Percentiles rank a stretch among this genome's conserved stretches.
These are phyloP conservation scores for Lepidurus arcticus DNA, from an alignment of 1,140 invertebrate species.

Conservation along the genomic window DNA sequence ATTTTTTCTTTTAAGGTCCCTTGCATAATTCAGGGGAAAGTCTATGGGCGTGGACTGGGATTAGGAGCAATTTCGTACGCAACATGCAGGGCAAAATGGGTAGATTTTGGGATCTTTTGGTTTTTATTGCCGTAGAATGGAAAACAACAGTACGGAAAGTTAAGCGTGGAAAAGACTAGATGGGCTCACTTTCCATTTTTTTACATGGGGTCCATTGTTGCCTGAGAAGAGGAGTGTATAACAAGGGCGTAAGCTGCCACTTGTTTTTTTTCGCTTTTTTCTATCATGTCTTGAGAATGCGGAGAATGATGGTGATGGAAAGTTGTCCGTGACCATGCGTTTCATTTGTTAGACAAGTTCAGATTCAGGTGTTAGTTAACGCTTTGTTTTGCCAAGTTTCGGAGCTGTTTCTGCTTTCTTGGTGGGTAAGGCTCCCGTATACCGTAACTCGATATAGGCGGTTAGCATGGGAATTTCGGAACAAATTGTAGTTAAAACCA, in stretches of 20 bases:
- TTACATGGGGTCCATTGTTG: neutral
- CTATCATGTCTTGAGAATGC: neutral
- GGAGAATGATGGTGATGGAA: neutral
- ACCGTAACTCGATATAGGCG: too few species aligned
- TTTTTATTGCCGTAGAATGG: neutral
- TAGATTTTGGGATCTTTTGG: neutral
- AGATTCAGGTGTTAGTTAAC: neutral
- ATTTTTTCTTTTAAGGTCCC: neutral
- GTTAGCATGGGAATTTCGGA: too few species aligned
- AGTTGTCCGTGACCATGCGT: neutral
- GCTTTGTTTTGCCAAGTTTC: too few species aligned
- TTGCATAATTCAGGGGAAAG: neutral
- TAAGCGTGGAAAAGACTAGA: neutral
- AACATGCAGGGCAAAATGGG: neutral
- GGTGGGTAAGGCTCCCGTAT: too few species aligned
- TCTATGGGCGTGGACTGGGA: neutral
- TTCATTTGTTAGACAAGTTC: neutral
- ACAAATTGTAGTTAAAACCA: too few species aligned
- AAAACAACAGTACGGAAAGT: neutral
- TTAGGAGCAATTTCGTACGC: neutral
- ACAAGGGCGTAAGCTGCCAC: neutral
- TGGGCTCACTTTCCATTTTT: neutral
- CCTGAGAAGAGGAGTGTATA: neutral
- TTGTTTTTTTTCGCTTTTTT: slow-evolving; percentile 1
- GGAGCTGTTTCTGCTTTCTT: too few species aligned